These are phyloP conservation scores for Heteromyza rotundicornis DNA, from an alignment of 2,888 invertebrate genomes.

Conservation along the genomic window DNA sequence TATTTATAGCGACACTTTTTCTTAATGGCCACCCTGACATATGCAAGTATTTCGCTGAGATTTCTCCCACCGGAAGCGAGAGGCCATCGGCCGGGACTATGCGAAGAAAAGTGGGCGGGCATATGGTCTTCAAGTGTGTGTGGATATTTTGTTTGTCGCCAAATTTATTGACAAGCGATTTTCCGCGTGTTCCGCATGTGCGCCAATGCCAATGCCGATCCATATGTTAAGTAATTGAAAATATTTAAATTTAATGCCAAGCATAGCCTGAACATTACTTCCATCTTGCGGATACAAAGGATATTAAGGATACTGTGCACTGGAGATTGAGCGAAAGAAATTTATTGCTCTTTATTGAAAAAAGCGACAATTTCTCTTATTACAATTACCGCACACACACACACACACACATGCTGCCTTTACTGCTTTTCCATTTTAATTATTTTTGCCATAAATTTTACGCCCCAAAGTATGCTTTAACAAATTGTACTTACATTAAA, in stretches of 20 bases:
- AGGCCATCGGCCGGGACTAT: not conserved
- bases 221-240: conserved; percentile 25
- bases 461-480: conserved; percentile 17
- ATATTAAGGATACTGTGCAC: too few species aligned
- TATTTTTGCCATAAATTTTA: conserved; percentile 7
- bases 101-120: too few species aligned
- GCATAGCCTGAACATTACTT: too few species aligned
- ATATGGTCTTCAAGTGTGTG: too few species aligned
- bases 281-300: too few species aligned
- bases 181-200: too few species aligned
- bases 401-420: not conserved
- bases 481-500: conserved; percentile 6
- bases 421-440: not conserved
- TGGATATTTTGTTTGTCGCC: too few species aligned
- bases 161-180: too few species aligned
- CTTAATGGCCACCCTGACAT: conserved; percentile 24
- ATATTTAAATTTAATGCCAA: conserved; percentile 15
- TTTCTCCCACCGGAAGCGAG: conserved; percentile 9
- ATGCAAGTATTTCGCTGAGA: conserved; percentile 21
- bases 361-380: too few species aligned
- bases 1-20: conserved; percentile 54
- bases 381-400: not conserved
- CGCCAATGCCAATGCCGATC: too few species aligned
- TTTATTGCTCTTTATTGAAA: too few species aligned
- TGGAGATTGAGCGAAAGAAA: too few species aligned